Evolutionary conservation across 1,140 invertebrate species (phyloP), one percentile per base, ranked within the genome.

Genomic region (Pectinophora gossypiella): DNA sequence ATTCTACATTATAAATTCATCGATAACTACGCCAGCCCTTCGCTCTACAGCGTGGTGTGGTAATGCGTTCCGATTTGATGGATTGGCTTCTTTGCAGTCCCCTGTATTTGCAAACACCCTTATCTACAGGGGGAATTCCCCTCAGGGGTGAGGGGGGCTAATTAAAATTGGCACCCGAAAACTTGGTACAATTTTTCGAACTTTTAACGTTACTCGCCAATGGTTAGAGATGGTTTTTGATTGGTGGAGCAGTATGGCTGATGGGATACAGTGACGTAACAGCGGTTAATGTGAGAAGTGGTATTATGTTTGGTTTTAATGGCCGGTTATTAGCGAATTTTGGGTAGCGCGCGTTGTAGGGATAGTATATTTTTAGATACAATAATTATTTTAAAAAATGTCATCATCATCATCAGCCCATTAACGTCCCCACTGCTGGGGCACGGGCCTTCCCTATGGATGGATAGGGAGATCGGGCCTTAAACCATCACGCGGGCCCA

Each of bases 81-180:
- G 81, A 87, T 87, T 87, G 83, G 81, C 83, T 86, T 82, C 80
- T 85, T 86, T 75, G 72, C 75, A 70, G 68, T 68, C 76, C 72
- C 75, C 71, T 59, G 73, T 84, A 85, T 85, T 86, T 83, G 81
- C 81, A 85, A 86, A 87, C 81, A 85, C 79, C 83, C 81, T 79
- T 76, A 75, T 79, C 77, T 70, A 18, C 15, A 15, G 70, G 73
- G 62, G 52, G 48, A 22, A 18, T 51, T 32, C 27, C 27, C 27
- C n/a, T 32, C 27, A 50, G 54, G 44, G 51, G 50, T 23, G 36
- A 12, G 21, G 54, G 52, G 77, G 72, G 74, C 77, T 86, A 86
- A 86, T 86, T 86, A 86, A 83, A 86, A 85, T 82, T 77, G 76
- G 68, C 77, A 73, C 72, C 72, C 75, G 61, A 67, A 15, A 40